Percentiles rank a stretch among this genome's conserved stretches.
phyloP scores from a whole-genome alignment of 1,140 invertebrate genomes.

The Metaphire vulgaris region DNA sequence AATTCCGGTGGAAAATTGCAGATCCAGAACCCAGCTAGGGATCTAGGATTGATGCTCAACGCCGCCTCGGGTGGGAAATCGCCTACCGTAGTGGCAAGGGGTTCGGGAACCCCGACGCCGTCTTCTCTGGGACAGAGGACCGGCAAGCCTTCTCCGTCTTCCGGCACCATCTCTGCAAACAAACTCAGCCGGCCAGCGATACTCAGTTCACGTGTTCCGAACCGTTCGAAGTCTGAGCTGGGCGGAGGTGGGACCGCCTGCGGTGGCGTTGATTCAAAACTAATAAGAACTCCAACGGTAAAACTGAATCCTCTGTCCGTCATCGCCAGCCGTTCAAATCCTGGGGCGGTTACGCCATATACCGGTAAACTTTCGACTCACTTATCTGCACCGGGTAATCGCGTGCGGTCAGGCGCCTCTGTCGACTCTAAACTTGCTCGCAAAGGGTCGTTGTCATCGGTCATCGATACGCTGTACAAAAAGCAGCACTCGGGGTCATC shows the following conservation, averaged over 20 bases:
- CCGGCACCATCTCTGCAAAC: background rate
- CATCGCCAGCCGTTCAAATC: background rate
- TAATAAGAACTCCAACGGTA: background rate
- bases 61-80: background rate
- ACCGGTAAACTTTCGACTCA: background rate
- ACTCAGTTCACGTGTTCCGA: background rate
- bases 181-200: background rate
- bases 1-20: background rate
- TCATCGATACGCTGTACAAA: constrained; percentile 70
- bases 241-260: background rate
- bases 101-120: background rate
- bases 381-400: background rate
- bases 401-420: background rate
- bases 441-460: constrained; percentile 60
- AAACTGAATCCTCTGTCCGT: background rate
- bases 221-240: background rate
- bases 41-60: background rate
- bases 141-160: background rate
- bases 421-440: background rate
- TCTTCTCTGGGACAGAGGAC: background rate
- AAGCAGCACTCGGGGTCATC: constrained; percentile 15
- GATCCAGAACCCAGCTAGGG: background rate
- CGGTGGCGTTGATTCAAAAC: background rate
- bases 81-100: background rate
- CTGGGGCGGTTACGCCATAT: background rate